Evolutionary conservation across 1,140 invertebrate species (phyloP).

Genomic region (Saccostrea cuccullata): DNA sequence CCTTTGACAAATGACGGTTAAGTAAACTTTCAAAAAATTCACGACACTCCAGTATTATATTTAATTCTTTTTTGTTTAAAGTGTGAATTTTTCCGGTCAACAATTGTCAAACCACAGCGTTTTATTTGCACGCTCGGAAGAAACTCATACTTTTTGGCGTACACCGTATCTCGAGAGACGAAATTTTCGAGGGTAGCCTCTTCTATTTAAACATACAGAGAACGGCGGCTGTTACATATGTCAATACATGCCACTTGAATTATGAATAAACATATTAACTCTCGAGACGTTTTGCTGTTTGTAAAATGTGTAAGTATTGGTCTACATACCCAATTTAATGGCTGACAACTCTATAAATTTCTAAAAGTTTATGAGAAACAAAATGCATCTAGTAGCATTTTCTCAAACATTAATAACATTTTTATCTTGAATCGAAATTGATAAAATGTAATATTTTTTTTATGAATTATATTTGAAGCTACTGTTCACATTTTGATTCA

Average conservation of each 20-base stretch:
- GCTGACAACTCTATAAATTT: conserved; percentile 13
- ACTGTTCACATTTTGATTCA: conserved; percentile 1
- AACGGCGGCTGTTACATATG: conserved; percentile 32
- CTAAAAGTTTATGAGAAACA: not conserved
- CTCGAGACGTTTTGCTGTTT: conserved; percentile 30
- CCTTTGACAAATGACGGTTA: conserved; percentile 37
- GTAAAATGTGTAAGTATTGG: conserved; percentile 1
- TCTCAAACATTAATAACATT: too few species aligned
- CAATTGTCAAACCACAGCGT: conserved; percentile 39
- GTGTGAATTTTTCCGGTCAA: conserved; percentile 43
- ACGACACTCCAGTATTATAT: conserved; percentile 43
- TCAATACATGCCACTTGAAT: conserved; percentile 45
- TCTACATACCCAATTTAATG: not conserved
- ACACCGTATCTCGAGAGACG: conserved; percentile 23
- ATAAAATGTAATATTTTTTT: not conserved
- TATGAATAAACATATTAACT: conserved; percentile 44
- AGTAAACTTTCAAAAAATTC: conserved; percentile 22
- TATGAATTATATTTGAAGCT: not conserved
- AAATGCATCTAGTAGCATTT: conserved; percentile 20
- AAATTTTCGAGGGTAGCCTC: conserved; percentile 16
- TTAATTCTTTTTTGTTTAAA: conserved; percentile 54
- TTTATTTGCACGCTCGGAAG: conserved; percentile 33
- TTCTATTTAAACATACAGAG: conserved; percentile 16
- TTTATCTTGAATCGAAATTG: not conserved
- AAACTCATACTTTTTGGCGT: not conserved